Base-by-base conservation (phyloP, 64 coral and sea anemone genomes). In the Actinia equina region DNA sequence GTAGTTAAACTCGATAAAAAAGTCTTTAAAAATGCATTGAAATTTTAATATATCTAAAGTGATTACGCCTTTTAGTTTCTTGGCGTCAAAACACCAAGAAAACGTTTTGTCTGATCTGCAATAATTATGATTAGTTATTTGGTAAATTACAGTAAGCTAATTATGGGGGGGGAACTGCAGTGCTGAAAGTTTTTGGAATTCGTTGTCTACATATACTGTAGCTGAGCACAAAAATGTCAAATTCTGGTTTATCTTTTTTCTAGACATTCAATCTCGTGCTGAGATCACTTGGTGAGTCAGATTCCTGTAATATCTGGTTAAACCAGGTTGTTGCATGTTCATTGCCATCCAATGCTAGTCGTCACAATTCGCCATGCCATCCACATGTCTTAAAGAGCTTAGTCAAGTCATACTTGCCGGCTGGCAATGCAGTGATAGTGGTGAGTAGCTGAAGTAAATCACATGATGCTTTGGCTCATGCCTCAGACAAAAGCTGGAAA, bases 361-460 rank as follows among this genome's bases (percentile, higher is more conserved):
- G 97, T 18, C 93, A 99, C 43, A 94, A 99, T 55, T 99, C 97
- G 22, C 90, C 88, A 42, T 86, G 83, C 6, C 87, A 92, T 26
- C 93, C 97, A 59, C 93, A 99, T 89, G 64, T 93, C 17, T 90
- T 99, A 2, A 93, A 91, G 65, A 92, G 88, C 30, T 86, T 93
- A 57, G 74, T 99, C 17, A 91, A 77, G 25, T 87, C 87, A 15
- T 52, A 80, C 59, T 85, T 99, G 65, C 88, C 90, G 59, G 53
- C 79, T 18, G 93, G 93, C 76, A 86, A 99, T 89, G 93, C 77
- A 44, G 92, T 90, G 58, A 92, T 99, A 91, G 89, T 99, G 93
- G 97, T 99, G 84, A 88, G 97, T 54, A 54, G 7, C 59, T 59
- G n/a, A 6, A 87, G 43, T 46, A 70, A 84, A 46, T 43, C 3